Conservation (phyloP, 2,888 invertebrate species). For the Uloborus plumipes region DNA sequence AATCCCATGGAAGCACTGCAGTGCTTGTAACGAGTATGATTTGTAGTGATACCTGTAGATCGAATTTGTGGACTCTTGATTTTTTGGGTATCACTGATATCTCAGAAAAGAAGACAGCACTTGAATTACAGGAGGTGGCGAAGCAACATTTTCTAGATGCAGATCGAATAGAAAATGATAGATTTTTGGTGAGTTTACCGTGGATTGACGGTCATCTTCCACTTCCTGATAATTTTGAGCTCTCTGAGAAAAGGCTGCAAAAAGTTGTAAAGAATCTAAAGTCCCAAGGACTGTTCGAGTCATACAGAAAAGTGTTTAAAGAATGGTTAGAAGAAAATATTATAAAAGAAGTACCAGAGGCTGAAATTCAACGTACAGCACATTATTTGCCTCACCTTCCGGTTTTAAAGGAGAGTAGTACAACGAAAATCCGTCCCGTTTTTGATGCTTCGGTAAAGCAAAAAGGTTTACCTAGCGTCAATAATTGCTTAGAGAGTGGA, state of each 20-base stretch:
- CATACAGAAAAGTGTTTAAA: background rate
- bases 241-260: constrained; percentile 8
- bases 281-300: background rate
- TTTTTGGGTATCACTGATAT: background rate
- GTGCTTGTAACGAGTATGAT: background rate
- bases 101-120: background rate
- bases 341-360: constrained; percentile 9
- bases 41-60: background rate
- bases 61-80: background rate
- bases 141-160: background rate
- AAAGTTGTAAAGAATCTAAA: background rate
- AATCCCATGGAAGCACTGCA: background rate
- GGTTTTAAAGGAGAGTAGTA: constrained; percentile 6
- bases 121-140: background rate
- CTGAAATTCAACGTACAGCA: background rate
- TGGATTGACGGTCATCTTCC: background rate
- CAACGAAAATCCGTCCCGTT: constrained; percentile 14
- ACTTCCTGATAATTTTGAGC: constrained; percentile 22
- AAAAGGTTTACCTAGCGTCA: background rate
- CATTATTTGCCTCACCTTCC: constrained; percentile 20
- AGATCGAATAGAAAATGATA: background rate
- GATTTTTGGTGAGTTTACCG: background rate
- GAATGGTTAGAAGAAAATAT: constrained; percentile 6
- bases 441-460: constrained; percentile 19
- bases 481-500: constrained; percentile 8